Evolutionary conservation across 2,888 invertebrate genomes (phyloP).

Genomic region (Polyploca ridens): DNA sequence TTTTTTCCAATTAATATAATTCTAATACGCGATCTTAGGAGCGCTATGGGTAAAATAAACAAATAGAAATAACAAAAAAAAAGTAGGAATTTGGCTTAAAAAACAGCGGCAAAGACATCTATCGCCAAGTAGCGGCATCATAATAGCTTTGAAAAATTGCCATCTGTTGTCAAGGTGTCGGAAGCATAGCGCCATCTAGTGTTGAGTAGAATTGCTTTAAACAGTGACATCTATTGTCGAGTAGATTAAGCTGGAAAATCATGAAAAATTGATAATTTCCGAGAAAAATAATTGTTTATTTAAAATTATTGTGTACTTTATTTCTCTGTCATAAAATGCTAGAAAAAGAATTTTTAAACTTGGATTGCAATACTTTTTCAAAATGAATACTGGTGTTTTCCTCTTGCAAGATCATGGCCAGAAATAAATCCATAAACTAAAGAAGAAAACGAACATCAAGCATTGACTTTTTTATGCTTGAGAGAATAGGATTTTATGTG

Average conservation of each 20-base stretch:
- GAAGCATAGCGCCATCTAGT: slow-evolving; percentile 17
- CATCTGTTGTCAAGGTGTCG: slow-evolving; percentile 47
- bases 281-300: background rate
- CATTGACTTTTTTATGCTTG: slow-evolving; percentile 29
- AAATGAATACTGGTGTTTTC: background rate
- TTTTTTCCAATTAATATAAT: too few relatives aligned
- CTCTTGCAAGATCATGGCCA: background rate
- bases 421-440: slow-evolving; percentile 10
- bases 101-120: slow-evolving; percentile 26
- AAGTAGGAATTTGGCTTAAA: background rate
- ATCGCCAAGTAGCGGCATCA: slow-evolving; percentile 28
- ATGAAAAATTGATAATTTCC: background rate
- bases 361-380: background rate
- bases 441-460: slow-evolving; percentile 45
- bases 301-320: too few relatives aligned
- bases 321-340: too few relatives aligned
- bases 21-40: too few relatives aligned
- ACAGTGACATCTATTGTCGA: slow-evolving; percentile 38
- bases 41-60: too few relatives aligned
- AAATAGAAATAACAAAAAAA: background rate
- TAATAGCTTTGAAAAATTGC: slow-evolving; percentile 20
- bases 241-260: slow-evolving; percentile 24
- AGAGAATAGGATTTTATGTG: slow-evolving; percentile 33
- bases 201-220: slow-evolving; percentile 12
- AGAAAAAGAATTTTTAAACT: too few relatives aligned